Conservation (phyloP, 2,113 vertebrate species). For the Mustela nigripes region DNA sequence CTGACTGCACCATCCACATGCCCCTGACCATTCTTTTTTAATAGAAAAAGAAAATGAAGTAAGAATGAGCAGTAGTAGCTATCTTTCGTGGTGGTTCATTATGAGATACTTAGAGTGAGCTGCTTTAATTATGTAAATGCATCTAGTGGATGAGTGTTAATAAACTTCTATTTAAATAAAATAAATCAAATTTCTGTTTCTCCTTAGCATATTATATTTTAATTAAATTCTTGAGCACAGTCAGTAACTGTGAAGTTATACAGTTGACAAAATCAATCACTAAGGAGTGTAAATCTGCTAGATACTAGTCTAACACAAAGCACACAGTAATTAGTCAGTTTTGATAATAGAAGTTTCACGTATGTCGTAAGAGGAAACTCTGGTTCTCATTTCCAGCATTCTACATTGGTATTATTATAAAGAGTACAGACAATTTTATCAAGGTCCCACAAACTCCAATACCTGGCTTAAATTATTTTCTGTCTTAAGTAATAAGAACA, state of each 20-base stretch:
- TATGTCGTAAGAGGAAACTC: not conserved
- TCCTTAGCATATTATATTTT: conserved; percentile 50
- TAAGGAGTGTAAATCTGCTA: not conserved
- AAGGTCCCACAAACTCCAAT: not conserved
- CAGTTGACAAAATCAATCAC: conserved; percentile 64
- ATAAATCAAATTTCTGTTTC: conserved; percentile 72
- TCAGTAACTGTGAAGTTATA: conserved; percentile 47
- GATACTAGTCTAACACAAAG: not conserved
- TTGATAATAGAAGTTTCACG: conserved; percentile 29
- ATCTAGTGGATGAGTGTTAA: conserved; percentile 69
- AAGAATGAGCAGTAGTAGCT: not conserved
- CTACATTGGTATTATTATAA: not conserved
- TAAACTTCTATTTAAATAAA: conserved; percentile 77
- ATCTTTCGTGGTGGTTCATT: not conserved
- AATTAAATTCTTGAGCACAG: conserved; percentile 66
- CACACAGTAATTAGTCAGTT: not conserved
- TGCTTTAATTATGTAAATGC: conserved; percentile 69
- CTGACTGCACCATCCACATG: not conserved
- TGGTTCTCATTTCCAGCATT: not conserved
- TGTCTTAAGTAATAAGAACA: not conserved
- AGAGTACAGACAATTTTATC: not conserved
- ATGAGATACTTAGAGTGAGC: conserved; percentile 36
- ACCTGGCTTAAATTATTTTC: not conserved
- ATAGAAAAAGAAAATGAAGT: conserved; percentile 30
- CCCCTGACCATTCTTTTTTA: not conserved